These are phyloP conservation scores for Amblyteles armatorius DNA, from an alignment of 2,888 invertebrate genomes.

Conservation along the genomic window DNA sequence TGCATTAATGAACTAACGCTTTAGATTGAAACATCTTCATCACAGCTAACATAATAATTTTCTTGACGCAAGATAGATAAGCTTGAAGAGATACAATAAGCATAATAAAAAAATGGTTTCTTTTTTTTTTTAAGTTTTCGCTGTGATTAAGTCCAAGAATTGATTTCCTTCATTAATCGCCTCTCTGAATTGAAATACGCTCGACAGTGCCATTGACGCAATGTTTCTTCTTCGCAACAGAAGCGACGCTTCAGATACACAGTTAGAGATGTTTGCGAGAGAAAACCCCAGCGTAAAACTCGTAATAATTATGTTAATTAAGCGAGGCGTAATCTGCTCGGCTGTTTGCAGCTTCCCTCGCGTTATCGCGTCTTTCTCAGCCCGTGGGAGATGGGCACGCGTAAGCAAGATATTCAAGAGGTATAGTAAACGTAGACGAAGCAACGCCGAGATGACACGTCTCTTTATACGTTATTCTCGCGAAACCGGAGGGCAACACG, in stretches of 20 bases:
- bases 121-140: no score
- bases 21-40: no score
- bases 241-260: neutral
- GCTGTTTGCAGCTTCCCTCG: slow-evolving; percentile 3
- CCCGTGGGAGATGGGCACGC: slow-evolving; percentile 12
- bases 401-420: slow-evolving; percentile 63
- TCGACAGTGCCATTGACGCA: neutral
- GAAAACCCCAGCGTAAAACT: neutral
- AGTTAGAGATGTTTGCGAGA: neutral
- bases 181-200: neutral
- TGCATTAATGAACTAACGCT: no score
- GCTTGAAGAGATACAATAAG: no score
- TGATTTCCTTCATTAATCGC: neutral
- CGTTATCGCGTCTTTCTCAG: slow-evolving; percentile 36
- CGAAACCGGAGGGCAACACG: neutral
- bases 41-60: no score
- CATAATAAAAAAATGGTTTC: no score
- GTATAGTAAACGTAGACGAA: slow-evolving; percentile 48
- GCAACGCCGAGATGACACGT: slow-evolving; percentile 20
- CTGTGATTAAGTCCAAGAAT: neutral
- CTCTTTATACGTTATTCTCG: neutral
- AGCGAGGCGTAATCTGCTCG: slow-evolving; percentile 36
- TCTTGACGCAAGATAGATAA: no score
- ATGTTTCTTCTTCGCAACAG: neutral
- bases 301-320: slow-evolving; percentile 36